phyloP scores from a whole-genome alignment of 1,140 invertebrate species.

The Drosophila jambulina region DNA sequence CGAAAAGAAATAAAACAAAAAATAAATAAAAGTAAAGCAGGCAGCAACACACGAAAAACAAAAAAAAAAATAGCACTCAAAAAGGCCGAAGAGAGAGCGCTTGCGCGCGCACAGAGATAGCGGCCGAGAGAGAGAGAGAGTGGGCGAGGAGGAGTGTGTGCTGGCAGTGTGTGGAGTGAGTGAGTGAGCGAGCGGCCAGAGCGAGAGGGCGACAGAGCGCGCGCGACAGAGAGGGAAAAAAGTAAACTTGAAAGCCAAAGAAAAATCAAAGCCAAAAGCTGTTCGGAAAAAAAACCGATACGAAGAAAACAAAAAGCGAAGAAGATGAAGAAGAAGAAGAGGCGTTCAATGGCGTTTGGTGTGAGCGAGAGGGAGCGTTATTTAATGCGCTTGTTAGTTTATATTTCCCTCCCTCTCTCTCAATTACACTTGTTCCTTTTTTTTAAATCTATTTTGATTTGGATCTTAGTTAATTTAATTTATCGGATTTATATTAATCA shows the following conservation, averaged over 20 bases:
- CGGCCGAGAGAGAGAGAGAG: slow-evolving; percentile 42
- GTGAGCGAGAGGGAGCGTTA: slow-evolving; percentile 59
- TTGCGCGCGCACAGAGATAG: slow-evolving; percentile 35
- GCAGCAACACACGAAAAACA: slow-evolving; percentile 9
- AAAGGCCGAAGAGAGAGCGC: slow-evolving; percentile 47
- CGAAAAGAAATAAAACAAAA: slow-evolving; percentile 41
- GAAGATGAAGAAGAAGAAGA: slow-evolving; percentile 39
- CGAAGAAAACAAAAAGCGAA: slow-evolving; percentile 40
- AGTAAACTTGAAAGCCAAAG: slow-evolving; percentile 74
- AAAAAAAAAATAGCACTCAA: slow-evolving; percentile 55
- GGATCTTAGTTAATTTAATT: not conserved
- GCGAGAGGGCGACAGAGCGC: slow-evolving; percentile 26
- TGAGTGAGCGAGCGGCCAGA: slow-evolving; percentile 26
- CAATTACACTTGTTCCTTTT: not conserved
- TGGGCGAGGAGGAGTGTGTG: slow-evolving; percentile 40
- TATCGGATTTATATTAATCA: not conserved
- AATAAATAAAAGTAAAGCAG: slow-evolving; percentile 40
- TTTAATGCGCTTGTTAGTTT: slow-evolving; percentile 52
- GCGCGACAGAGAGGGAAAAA: slow-evolving; percentile 27
- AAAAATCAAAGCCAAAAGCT: slow-evolving; percentile 81
- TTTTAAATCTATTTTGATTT: not conserved
- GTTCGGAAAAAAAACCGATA: slow-evolving; percentile 51
- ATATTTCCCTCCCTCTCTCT: slow-evolving; percentile 25
- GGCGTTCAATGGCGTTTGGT: slow-evolving; percentile 79
- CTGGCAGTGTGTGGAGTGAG: slow-evolving; percentile 17